Percentiles rank a stretch among this genome's conserved stretches.
Conservation (phyloP, 2,797 vertebrate genomes). For the Dryobates pubescens region DNA sequence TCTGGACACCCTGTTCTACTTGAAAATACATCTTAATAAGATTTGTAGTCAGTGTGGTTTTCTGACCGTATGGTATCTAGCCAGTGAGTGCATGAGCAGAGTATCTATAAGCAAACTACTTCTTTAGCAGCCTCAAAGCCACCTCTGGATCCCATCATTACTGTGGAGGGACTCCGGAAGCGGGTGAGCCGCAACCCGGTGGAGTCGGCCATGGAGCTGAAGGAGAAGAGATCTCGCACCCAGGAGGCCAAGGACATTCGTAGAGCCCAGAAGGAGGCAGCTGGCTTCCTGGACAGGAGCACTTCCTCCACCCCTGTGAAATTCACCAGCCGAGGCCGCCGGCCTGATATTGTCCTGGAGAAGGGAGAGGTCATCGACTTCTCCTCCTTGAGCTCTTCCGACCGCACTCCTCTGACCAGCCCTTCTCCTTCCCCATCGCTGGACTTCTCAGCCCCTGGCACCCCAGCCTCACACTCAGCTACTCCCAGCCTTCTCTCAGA, state of each 20-base stretch:
- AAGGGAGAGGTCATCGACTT: slow-evolving; percentile 96
- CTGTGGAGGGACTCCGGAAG: slow-evolving; percentile 92
- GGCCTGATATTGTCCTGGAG: slow-evolving; percentile 87
- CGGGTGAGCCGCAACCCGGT: slow-evolving; percentile 89
- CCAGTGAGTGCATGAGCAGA: neutral
- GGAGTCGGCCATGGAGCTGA: slow-evolving; percentile 95
- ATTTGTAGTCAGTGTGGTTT: neutral
- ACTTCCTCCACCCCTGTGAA: slow-evolving; percentile 90
- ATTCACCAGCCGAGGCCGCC: slow-evolving; percentile 80
- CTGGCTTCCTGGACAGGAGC: slow-evolving; percentile 83
- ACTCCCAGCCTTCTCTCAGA: slow-evolving; percentile 95
- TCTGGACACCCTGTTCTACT: neutral
- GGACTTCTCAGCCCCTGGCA: slow-evolving; percentile 94
- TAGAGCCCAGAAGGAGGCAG: slow-evolving; percentile 93
- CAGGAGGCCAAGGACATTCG: slow-evolving; percentile 98
- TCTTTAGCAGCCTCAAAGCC: slow-evolving; percentile 82
- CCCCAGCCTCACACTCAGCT: slow-evolving; percentile 92
- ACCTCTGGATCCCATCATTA: slow-evolving; percentile 89
- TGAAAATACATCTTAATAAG: neutral
- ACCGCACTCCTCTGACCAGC: slow-evolving; percentile 92
- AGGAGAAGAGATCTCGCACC: slow-evolving; percentile 94
- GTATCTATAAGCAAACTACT: slow-evolving; percentile 16
- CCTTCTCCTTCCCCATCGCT: slow-evolving; percentile 93
- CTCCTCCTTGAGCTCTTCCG: slow-evolving; percentile 94
- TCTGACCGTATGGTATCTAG: neutral